Evolutionary conservation across 2,797 vertebrate genomes (phyloP), one percentile per base, ranked within the genome.

Genomic region (Cryptoblepharus egeriae): DNA sequence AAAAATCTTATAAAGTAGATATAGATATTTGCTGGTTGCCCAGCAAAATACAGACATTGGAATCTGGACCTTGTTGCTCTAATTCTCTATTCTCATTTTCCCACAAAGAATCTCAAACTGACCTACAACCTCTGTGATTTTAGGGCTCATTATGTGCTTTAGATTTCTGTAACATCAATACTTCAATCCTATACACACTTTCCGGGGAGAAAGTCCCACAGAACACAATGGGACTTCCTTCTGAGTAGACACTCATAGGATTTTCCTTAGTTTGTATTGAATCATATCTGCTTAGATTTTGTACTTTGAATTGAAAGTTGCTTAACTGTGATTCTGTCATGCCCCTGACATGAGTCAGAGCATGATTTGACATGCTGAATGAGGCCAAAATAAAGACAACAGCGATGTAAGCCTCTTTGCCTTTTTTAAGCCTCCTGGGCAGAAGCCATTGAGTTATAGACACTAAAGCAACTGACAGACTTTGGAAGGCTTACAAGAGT

Each of bases 401-500:
- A 83, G 58, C 63, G 65, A 0, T 32, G 26, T 5, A 45, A 88
- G 82, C 20, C 0, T 79, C 57, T 75, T 68, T 60, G 74, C 6
- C 0, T 3, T 12, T n/a, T 7, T 37, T 80, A 42, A 69, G 4
- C 7, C 39, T 57, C 20, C 37, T 18, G n/a, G 39, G 42, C 55
- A 73, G 30, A n/a, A 80, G 37, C 77, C 88, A 85, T 58, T 35
- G 69, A 86, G 28, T 78, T 74, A 32, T 74, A 67, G 55, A 63
- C 64, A 57, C 58, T 82, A 79, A 87, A 91, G 11, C 13, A 16
- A 9, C 83, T 75, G 52, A 13, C 32, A 81, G 45, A 0, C 1
- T 72, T 90, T 61, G 15, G 81, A 64, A 88, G 81, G 6, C 68
- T 85, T 81, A 74, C 70, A 67, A 49, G 55, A 49, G 83, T 8